phyloP scores from a whole-genome alignment of 2,888 invertebrate species.

The Torymus tubicola region DNA sequence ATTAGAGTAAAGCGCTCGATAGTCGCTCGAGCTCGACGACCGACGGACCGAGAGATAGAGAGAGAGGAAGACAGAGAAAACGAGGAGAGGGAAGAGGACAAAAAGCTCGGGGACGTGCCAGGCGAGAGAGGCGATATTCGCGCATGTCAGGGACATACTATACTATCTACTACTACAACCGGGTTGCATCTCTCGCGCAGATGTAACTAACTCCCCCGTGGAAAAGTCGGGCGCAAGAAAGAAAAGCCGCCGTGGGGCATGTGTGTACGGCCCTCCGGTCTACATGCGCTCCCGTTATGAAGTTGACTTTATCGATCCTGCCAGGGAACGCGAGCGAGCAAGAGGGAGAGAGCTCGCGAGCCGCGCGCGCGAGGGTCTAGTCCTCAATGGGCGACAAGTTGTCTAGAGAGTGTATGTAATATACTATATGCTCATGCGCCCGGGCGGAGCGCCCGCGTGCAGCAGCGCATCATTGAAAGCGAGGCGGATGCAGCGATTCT shows the following conservation, averaged over 20 bases:
- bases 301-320: constrained; percentile 55
- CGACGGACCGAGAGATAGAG: too few relatives aligned
- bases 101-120: neutral
- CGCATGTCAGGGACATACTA: too few relatives aligned
- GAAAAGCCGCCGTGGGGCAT: neutral
- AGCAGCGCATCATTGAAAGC: too few relatives aligned
- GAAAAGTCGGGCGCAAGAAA: neutral
- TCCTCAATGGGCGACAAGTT: constrained; percentile 47
- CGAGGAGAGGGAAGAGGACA: neutral
- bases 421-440: too few relatives aligned
- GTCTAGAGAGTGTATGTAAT: constrained; percentile 9
- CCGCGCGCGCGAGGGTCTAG: constrained; percentile 10
- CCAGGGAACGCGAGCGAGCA: neutral
- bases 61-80: neutral
- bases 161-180: too few relatives aligned
- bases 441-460: too few relatives aligned
- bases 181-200: too few relatives aligned
- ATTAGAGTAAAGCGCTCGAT: constrained; percentile 47
- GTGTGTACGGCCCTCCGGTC: constrained; percentile 10
- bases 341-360: constrained; percentile 1
- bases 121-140: neutral
- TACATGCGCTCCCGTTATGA: constrained; percentile 33
- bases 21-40: neutral
- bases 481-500: too few relatives aligned
- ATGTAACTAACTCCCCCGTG: too few relatives aligned